Evolutionary conservation across 2,113 vertebrate species (phyloP).

Genomic region (Electrona antarctica): DNA sequence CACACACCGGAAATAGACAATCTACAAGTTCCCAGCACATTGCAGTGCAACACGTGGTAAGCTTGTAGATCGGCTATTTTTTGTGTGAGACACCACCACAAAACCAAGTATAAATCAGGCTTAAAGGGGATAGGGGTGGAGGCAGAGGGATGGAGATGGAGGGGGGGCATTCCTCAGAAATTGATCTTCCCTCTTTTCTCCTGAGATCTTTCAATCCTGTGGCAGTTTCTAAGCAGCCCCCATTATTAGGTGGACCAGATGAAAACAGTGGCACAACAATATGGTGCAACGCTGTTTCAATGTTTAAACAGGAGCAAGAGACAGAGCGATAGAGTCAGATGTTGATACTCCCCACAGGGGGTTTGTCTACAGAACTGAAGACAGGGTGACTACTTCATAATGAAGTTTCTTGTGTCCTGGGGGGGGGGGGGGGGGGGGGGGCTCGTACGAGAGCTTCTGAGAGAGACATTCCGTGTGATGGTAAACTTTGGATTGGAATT

Average conservation of each 20-base stretch:
- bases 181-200: constrained; percentile 59
- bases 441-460: constrained; percentile 35
- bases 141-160: constrained; percentile 34
- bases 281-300: constrained; percentile 61
- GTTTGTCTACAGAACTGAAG: constrained; percentile 58
- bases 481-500: constrained; percentile 65
- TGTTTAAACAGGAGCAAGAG: constrained; percentile 69
- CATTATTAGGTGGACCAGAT: constrained; percentile 58
- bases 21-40: no score
- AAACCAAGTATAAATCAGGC: no score
- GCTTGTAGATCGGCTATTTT: no score
- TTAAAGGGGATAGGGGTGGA: no score
- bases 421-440: constrained; percentile 44
- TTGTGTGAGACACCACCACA: no score
- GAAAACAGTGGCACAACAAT: constrained; percentile 58
- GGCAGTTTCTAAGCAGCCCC: constrained; percentile 61
- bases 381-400: constrained; percentile 69
- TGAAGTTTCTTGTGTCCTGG: constrained; percentile 71
- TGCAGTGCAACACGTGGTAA: no score
- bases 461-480: constrained; percentile 53
- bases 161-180: constrained; percentile 64
- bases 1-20: no score
- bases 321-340: constrained; percentile 56
- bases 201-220: constrained; percentile 63
- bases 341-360: constrained; percentile 71